A percentile compares a stretch with the other conserved stretches of the same genome.
Conservation (phyloP, 37 sponge, comb jelly and placozoan species). For the Dysidea cf. avara region DNA sequence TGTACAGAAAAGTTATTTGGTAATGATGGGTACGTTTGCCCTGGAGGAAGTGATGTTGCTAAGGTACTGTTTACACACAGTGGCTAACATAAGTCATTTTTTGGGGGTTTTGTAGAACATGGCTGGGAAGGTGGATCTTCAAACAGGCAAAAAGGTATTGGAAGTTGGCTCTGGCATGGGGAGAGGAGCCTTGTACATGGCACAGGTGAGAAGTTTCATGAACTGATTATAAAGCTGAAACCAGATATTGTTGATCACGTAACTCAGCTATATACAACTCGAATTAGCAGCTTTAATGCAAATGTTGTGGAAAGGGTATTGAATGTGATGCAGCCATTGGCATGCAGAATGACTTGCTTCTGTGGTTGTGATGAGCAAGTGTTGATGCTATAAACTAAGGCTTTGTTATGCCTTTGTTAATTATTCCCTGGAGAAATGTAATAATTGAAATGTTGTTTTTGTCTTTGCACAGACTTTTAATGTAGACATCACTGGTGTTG, state of each 20-base stretch:
- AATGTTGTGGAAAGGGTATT: no score
- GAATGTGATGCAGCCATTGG: no score
- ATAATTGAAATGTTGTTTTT: neutral
- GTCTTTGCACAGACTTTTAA: slow-evolving; percentile 7
- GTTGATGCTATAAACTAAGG: no score
- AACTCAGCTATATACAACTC: no score
- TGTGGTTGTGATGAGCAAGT: no score
- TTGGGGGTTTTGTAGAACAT: slow-evolving; percentile 18
- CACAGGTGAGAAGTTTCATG: slow-evolving; percentile 8
- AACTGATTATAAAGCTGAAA: no score
- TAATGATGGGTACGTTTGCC: slow-evolving; percentile 14
- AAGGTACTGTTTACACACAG: slow-evolving; percentile 9
- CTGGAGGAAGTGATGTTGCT: slow-evolving; percentile 35
- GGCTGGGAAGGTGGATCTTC: slow-evolving; percentile 7
- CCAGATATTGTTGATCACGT: no score
- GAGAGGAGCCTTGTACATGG: slow-evolving; percentile 45
- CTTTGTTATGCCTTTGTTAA: no score
- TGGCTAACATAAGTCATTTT: neutral
- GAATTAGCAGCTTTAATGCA: no score
- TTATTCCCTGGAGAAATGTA: no score
- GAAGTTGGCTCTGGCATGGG: slow-evolving; percentile 71
- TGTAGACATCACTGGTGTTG: slow-evolving; percentile 19
- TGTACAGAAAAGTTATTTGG: slow-evolving; percentile 47
- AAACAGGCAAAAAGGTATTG: slow-evolving; percentile 21
- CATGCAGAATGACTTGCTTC: no score